These are phyloP conservation scores for Piaya cayana DNA, from an alignment of 2,113 vertebrate species.

Conservation along the genomic window DNA sequence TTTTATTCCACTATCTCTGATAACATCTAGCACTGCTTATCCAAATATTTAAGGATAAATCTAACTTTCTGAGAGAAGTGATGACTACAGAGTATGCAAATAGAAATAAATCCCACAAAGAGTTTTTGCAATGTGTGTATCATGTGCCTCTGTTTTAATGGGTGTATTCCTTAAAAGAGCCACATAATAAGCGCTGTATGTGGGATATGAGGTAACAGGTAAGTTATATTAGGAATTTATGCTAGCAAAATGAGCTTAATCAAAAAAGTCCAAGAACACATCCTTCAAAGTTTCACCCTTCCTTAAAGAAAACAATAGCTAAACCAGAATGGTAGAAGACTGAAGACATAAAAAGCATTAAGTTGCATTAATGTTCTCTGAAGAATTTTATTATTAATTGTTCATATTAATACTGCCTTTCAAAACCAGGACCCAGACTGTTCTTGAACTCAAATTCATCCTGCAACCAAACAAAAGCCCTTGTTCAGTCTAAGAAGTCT, in stretches of 20 bases:
- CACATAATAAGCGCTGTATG: not conserved
- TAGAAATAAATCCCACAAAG: not conserved
- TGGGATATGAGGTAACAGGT: not conserved
- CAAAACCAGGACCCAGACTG: not conserved
- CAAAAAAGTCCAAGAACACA: not conserved
- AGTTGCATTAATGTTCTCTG: not conserved
- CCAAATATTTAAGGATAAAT: not conserved
- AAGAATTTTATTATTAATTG: not conserved
- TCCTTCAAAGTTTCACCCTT: not conserved
- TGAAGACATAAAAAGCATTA: not conserved
- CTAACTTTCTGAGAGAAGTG: not conserved
- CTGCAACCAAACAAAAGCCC: not conserved
- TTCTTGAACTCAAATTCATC: not conserved
- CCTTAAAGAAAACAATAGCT: not conserved
- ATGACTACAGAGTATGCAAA: not conserved
- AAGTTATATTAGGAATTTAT: not conserved
- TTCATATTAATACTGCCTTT: not conserved
- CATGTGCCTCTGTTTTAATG: not conserved
- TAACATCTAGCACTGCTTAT: not conserved
- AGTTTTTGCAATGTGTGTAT: not conserved
- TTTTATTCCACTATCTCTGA: not conserved
- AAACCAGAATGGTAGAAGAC: not conserved
- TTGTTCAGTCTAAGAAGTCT: not conserved
- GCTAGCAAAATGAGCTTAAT: not conserved
- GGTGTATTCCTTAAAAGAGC: not conserved